phyloP scores from a whole-genome alignment of 2,888 invertebrate species.

The Achlya flavicornis region DNA sequence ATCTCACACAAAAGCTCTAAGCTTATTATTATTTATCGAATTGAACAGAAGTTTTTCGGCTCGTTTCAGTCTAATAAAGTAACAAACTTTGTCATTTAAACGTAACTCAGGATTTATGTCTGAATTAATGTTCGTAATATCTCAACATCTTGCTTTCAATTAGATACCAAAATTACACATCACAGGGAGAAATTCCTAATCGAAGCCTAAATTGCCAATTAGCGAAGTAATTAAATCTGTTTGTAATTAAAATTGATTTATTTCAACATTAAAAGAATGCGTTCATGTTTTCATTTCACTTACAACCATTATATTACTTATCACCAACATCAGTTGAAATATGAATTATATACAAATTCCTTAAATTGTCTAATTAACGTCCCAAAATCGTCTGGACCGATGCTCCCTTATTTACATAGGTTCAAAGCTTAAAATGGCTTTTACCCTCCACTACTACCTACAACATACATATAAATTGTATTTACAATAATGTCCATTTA shows the following conservation, averaged over 20 bases:
- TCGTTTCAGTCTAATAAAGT: not conserved
- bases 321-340: conserved; percentile 69
- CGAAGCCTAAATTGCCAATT: conserved; percentile 3
- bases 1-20: not conserved
- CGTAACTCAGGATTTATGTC: not conserved
- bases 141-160: conserved; percentile 5
- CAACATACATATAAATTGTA: conserved; percentile 15
- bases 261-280: conserved; percentile 76
- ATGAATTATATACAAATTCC: conserved; percentile 54
- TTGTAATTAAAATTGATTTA: conserved; percentile 65
- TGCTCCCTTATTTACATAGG: conserved; percentile 23
- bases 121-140: not conserved
- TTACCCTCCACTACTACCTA: conserved; percentile 7
- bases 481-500: conserved; percentile 47
- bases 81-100: not conserved
- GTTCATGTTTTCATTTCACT: conserved; percentile 61
- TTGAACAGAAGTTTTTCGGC: not conserved
- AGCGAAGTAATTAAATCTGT: conserved; percentile 20
- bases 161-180: not conserved
- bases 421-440: conserved; percentile 13
- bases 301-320: conserved; percentile 64
- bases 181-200: not conserved
- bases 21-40: not conserved
- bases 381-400: conserved; percentile 27
- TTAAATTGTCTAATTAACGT: conserved; percentile 33